Evolutionary conservation across 2,888 invertebrate genomes (phyloP), one percentile per base, ranked within the genome.

Genomic region (Campoplex capitator): DNA sequence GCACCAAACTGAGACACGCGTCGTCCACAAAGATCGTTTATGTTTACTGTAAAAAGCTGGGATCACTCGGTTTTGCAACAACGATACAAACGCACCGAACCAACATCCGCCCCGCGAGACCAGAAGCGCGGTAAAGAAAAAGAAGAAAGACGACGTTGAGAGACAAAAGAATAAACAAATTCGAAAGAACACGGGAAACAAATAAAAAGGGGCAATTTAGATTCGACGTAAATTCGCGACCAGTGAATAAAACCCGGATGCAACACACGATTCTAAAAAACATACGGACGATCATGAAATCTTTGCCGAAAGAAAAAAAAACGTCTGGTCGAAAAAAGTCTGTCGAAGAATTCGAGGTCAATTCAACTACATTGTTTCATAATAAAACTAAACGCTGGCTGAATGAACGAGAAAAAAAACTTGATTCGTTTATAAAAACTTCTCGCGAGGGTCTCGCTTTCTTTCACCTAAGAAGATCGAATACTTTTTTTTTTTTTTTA

Each of bases 181-280:
- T 23, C 70, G 68, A 42, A 65, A 81, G 42, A 78, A 48, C 38
- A 38, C 51, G 65, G 70, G 67, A 81, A 70, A 70, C 78, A 75
- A 84, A 84, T 65, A 80, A 82, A 80, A 65, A 74, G 62, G 75
- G 78, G 56, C 23, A 78, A 84, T 84, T 84, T 71, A 54, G 77
- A 74, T 82, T 81, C 82, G 58, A 23, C 62, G 56, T 54, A 68
- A 42, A 70, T 58, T 56, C 13, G 56, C 3, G 38, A 65, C 7
- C 62, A 38, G 75, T 73, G 78, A 78, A 87, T 84, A 70, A 82
- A 71, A 82, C 65, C 78, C 82, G 84, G 81, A 82, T 84, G 48
- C 86, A 56, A 67, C 67, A 67, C 67, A 38, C 38, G 45, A 45
- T 70, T 48, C 65, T 18, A 28, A 35, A 51, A 83, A 42, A 83